Evolutionary conservation across 2,797 vertebrate genomes (phyloP), one percentile per base, ranked within the genome.

Genomic region (Loriculus beryllinus): DNA sequence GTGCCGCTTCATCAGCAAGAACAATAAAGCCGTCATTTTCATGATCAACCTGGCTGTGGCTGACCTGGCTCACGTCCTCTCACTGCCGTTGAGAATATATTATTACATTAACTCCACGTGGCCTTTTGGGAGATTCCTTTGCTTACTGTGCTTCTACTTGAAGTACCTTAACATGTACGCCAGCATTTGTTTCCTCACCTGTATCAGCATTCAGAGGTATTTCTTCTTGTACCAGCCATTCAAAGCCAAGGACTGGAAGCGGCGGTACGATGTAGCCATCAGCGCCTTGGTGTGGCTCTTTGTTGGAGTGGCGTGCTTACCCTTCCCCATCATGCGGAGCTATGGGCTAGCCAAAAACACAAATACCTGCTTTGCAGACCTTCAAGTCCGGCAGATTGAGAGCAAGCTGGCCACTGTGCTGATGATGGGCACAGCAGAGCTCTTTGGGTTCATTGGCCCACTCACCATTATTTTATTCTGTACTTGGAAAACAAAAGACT

Each of bases 151-250:
- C 92, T 99, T 99, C 97, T 99, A 99, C 94, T 98, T 99, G 20
- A 99, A 99, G 64, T 99, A 98, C 89, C 98, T 99, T 82, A 99
- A 99, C 98, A 99, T 99, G 99, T 99, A 99, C 0, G 98, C 99
- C 2, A 98, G 98, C 86, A 99, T 99, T 21, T 94, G 87, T 25
- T 99, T 99, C 95, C 97, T 99, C 96, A 98, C 97, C 52, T 99
- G 98, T 79, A 99, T 99, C 94, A 99, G 99, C 89, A 52, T 98
- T 43, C 99, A 99, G 96, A 97, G 99, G 12, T 99, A 98, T 15
- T 6, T 97, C 10, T 99, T 99, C 95, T 98, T 99, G 17, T 92
- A 96, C 2, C 85, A 98, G 8, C 99, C 99, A 0, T 99, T 99
- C 96, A 93, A 56, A 1, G 98, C 98, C 93, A 98, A 98, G 28